Evolutionary conservation across 2,888 invertebrate species (phyloP).

Genomic region (Lepidochitona cinerea): DNA sequence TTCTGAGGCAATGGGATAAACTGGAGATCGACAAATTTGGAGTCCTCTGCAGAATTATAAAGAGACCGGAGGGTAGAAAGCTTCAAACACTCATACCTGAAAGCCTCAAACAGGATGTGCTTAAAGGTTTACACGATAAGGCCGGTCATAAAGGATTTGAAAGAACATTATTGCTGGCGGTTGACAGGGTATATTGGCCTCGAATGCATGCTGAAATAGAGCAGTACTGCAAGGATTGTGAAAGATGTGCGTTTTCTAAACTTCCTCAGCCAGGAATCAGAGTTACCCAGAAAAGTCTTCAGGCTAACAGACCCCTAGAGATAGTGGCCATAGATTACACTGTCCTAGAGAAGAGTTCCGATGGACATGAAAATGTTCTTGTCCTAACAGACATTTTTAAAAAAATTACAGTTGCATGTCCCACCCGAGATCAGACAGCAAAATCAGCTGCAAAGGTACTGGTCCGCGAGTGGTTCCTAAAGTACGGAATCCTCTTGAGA

Average conservation of each 20-base stretch:
- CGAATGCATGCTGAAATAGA: neutral
- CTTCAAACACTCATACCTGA: too few species aligned
- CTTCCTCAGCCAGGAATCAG: neutral
- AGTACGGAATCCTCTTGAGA: slow-evolving; percentile 15
- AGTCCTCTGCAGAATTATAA: neutral
- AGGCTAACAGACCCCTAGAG: slow-evolving; percentile 3
- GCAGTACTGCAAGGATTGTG: neutral
- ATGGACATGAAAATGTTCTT: slow-evolving; percentile 13
- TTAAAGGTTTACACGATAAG: neutral
- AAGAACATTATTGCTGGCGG: neutral
- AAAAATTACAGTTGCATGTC: slow-evolving; percentile 15
- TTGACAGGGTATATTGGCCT: slow-evolving; percentile 3
- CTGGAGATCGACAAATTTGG: neutral
- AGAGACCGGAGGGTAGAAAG: neutral
- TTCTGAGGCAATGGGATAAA: slow-evolving; percentile 5
- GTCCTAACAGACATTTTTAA: slow-evolving; percentile 22
- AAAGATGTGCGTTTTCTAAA: slow-evolving; percentile 7
- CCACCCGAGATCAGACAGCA: slow-evolving; percentile 21
- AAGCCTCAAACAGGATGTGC: too few species aligned
- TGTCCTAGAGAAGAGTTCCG: neutral
- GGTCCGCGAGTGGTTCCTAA: slow-evolving; percentile 20
- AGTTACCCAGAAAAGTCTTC: neutral
- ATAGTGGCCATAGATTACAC: neutral
- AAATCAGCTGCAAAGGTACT: slow-evolving; percentile 16
- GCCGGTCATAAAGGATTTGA: slow-evolving; percentile 11